These are phyloP conservation scores for Acanthurus lineatus DNA, from an alignment of 2,797 vertebrate genomes.

Conservation along the genomic window DNA sequence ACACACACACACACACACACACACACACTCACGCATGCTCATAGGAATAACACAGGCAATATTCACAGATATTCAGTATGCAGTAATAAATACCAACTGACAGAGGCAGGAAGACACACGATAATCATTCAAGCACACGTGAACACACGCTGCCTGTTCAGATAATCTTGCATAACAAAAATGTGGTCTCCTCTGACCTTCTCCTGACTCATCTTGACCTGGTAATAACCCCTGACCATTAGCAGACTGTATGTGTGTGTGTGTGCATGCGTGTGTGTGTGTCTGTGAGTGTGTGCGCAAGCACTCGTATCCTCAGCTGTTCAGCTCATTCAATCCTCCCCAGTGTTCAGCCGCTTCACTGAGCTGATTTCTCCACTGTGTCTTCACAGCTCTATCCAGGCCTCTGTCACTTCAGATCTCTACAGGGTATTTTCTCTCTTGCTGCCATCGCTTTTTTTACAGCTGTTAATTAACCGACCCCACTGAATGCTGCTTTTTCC, in stretches of 20 bases:
- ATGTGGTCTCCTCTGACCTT: conserved; percentile 39
- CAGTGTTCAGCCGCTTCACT: conserved; percentile 54
- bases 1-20: conserved; percentile 15
- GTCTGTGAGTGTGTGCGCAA: background rate
- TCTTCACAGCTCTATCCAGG: conserved; percentile 48
- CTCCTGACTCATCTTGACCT: conserved; percentile 67
- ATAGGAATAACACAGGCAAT: conserved; percentile 32
- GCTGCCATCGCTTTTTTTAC: conserved; percentile 2
- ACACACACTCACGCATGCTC: conserved; percentile 12
- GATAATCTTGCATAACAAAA: conserved; percentile 35
- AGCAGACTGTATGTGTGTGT: conserved; percentile 44
- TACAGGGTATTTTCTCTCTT: conserved; percentile 27
- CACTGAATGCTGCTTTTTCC: conserved; percentile 1
- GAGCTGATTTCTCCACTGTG: conserved; percentile 20
- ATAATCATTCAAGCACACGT: background rate
- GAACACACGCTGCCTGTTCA: conserved; percentile 6
- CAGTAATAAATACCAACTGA: conserved; percentile 24
- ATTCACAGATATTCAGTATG: conserved; percentile 17
- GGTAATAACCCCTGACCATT: conserved; percentile 65
- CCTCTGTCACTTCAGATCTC: conserved; percentile 17
- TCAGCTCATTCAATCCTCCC: conserved; percentile 66
- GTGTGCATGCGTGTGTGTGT: conserved; percentile 9
- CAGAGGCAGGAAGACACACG: conserved; percentile 17
- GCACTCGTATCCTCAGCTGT: conserved; percentile 69
- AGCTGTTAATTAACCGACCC: conserved; percentile 15